A percentile compares a stretch with the other conserved stretches of the same genome.
Evolutionary conservation across 2,888 invertebrate species (phyloP).

Genomic region (Andrena haemorrhoa): DNA sequence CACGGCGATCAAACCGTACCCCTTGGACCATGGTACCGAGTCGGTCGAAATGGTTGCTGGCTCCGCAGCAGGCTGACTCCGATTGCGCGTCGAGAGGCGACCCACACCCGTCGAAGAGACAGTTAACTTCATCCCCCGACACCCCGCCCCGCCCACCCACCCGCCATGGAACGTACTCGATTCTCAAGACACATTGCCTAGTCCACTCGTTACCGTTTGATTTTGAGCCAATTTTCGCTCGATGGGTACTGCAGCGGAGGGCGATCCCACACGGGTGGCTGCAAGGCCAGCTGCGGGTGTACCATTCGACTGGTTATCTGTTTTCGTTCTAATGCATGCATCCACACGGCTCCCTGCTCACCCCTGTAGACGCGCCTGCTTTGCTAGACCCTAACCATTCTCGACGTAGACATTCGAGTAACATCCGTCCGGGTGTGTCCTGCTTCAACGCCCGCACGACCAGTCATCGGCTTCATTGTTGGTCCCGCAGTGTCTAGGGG

Average conservation of each 20-base stretch:
- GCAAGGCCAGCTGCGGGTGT: conserved; percentile 76
- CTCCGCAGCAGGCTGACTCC: not conserved
- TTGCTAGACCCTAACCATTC: conserved; percentile 48
- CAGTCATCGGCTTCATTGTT: not conserved
- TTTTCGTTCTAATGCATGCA: conserved; percentile 77
- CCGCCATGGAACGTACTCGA: conserved; percentile 11
- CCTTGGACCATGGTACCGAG: conserved; percentile 17
- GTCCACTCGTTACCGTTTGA: conserved; percentile 52
- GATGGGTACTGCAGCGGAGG: conserved; percentile 68
- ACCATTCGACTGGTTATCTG: conserved; percentile 78
- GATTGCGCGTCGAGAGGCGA: not conserved
- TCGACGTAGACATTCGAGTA: not conserved
- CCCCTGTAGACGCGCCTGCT: conserved; percentile 62
- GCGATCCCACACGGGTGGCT: conserved; percentile 67
- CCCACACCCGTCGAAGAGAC: not conserved
- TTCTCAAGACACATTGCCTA: conserved; percentile 38
- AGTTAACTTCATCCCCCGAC: not conserved
- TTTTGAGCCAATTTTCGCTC: conserved; percentile 63
- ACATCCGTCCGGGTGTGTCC: not conserved
- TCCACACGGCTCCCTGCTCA: conserved; percentile 32
- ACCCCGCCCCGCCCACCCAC: too few relatives aligned
- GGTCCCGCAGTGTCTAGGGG: too few relatives aligned
- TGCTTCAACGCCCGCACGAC: conserved; percentile 1
- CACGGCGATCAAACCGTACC: too few relatives aligned
- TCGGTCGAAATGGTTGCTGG: conserved; percentile 8